Evolutionary conservation across 2,797 vertebrate genomes (phyloP), one percentile per base, ranked within the genome.

Genomic region (Arrhamphus sclerolepis): DNA sequence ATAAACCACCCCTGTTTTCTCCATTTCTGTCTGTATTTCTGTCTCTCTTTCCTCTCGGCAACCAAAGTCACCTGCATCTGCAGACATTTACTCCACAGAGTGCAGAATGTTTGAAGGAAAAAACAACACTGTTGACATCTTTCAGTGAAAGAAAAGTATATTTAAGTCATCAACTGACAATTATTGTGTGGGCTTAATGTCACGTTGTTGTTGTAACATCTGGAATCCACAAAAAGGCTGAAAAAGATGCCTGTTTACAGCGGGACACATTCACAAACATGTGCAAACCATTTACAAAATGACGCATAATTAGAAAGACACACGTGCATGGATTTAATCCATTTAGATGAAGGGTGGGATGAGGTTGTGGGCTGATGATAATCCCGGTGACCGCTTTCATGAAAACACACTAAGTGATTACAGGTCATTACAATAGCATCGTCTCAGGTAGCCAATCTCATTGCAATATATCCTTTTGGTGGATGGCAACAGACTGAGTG

Each of bases 161-260:
- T 82, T 78, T 60, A 80, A 70, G 67, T 84, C 70, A 76, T 72
- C 67, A 26, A 7, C 43, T 79, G 71, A 74, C 46, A 65, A 60
- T 53, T 26, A 8, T 74, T 42, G 78, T 26, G 66, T 65, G 66
- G 73, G 65, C 70, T 75, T 60, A 19, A 75, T 75, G 80, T 76
- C 72, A 64, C 46, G 57, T 70, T 72, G 87, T 88, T 84, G 80
- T 85, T 70, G 88, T 88, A 86, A 85, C 87, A 86, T 81, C 80
- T 83, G 83, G 78, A 78, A 70, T 80, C 56, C 50, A 71, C 65
- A 65, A 60, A 80, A 66, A 40, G 64, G 34, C 29, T 26, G 40
- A 34, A 20, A 13, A 34, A 34, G 43, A 6, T 52, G 31, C 13
- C 38, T 62, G 51, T 57, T 57, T 56, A 70, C 67, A 66, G 51